Conservation (phyloP, 2,888 invertebrate species). For the Allolobophora icterica region DNA sequence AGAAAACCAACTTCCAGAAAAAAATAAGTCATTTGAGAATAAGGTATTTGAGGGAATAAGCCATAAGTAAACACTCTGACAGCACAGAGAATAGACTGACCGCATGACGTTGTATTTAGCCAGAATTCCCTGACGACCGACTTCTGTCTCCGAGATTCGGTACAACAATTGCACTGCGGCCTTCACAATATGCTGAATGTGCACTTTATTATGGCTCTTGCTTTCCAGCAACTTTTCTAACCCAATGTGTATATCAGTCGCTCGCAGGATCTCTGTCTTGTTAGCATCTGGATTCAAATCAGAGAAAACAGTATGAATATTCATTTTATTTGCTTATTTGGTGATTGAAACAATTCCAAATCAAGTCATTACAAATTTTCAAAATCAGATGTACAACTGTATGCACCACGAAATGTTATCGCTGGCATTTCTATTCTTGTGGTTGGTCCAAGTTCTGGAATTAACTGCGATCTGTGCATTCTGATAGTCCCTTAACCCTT, state of each 20-base stretch:
- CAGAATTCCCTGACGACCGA: slow-evolving; percentile 25
- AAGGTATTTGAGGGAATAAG: background rate
- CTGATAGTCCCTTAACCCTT: too few relatives aligned
- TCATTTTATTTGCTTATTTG: background rate
- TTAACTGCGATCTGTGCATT: too few relatives aligned
- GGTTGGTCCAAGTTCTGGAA: too few relatives aligned
- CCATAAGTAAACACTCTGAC: background rate
- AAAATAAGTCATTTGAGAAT: background rate
- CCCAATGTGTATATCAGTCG: background rate
- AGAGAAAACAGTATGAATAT: background rate
- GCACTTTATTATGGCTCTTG: background rate
- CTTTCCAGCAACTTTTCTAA: background rate
- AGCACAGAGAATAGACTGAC: background rate
- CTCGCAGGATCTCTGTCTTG: background rate
- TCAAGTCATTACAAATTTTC: background rate
- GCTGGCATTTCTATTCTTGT: too few relatives aligned
- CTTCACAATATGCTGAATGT: background rate
- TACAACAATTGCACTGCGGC: background rate
- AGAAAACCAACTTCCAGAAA: background rate
- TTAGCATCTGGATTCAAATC: background rate
- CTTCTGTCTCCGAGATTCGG: slow-evolving; percentile 19
- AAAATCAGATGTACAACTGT: background rate
- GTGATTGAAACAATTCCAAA: background rate
- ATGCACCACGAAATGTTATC: too few relatives aligned
- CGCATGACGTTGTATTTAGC: background rate